Evolutionary conservation across 2,113 vertebrate species (phyloP).

Genomic region (Clarias batrachus): DNA sequence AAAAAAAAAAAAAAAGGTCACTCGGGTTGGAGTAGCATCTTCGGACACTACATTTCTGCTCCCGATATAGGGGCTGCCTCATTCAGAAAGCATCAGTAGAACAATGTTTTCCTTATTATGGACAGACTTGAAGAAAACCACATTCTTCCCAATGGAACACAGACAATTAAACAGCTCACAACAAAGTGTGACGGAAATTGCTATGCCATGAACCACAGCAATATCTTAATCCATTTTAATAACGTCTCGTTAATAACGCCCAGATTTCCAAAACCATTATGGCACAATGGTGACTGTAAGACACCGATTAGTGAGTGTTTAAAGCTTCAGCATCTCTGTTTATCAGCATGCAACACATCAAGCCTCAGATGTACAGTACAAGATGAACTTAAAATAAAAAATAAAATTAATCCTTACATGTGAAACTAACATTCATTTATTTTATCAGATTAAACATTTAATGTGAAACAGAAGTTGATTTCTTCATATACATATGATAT

Average conservation of each 20-base stretch:
- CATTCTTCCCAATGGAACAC: background rate
- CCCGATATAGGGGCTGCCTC: background rate
- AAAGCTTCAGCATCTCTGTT: background rate
- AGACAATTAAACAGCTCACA: background rate
- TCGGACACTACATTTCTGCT: background rate
- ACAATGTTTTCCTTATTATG: background rate
- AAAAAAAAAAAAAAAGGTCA: background rate
- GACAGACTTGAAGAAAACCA: background rate
- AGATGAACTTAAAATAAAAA: background rate
- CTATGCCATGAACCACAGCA: background rate
- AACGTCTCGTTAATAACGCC: background rate
- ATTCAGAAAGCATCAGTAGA: background rate
- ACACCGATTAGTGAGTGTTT: background rate
- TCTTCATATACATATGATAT: background rate
- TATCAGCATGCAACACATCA: background rate
- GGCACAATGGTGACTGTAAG: slow-evolving; percentile 9
- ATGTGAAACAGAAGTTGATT: background rate
- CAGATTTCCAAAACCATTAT: background rate
- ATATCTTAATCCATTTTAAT: background rate
- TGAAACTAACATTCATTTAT: background rate
- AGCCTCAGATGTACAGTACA: background rate
- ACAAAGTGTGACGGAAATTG: background rate
- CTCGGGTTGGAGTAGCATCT: background rate
- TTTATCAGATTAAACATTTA: background rate
- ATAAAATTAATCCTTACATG: background rate